Percentiles rank a stretch among this genome's conserved stretches.
phyloP scores from a whole-genome alignment of 2,113 vertebrate genomes.

The Puntigrus tetrazona region DNA sequence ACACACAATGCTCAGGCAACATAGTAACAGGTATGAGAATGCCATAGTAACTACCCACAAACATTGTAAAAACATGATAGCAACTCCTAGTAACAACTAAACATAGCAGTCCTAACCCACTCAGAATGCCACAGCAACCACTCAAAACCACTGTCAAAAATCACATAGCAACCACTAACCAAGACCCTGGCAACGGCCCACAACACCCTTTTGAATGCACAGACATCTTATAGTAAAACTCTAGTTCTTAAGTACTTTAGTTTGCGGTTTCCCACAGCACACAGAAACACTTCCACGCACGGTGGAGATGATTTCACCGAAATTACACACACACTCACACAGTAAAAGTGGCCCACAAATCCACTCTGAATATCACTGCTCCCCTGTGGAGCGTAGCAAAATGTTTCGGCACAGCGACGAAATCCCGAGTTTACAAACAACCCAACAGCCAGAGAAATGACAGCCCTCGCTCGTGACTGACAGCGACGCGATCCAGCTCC shows the following conservation, averaged over 20 bases:
- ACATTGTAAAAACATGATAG: too few species aligned
- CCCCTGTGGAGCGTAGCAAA: neutral
- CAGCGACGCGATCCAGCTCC: neutral
- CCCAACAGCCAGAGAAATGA: constrained; percentile 2
- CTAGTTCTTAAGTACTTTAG: neutral
- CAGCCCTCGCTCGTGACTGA: neutral
- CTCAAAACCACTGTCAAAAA: neutral
- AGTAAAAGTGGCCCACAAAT: neutral
- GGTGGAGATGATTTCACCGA: neutral
- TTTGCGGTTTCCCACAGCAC: neutral
- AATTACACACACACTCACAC: neutral
- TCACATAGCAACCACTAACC: neutral
- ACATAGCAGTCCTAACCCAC: neutral
- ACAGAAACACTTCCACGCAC: neutral
- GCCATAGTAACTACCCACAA: neutral
- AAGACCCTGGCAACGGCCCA: neutral
- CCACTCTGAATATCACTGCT: neutral
- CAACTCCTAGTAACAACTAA: neutral
- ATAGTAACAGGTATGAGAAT: too few species aligned
- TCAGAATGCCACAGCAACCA: too few species aligned
- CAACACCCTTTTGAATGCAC: neutral
- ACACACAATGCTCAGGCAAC: neutral
- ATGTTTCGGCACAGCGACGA: neutral
- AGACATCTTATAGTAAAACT: neutral
- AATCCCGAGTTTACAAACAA: constrained; percentile 13